phyloP scores from a whole-genome alignment of 2,888 invertebrate genomes.

The Cyrtodaria siliqua region DNA sequence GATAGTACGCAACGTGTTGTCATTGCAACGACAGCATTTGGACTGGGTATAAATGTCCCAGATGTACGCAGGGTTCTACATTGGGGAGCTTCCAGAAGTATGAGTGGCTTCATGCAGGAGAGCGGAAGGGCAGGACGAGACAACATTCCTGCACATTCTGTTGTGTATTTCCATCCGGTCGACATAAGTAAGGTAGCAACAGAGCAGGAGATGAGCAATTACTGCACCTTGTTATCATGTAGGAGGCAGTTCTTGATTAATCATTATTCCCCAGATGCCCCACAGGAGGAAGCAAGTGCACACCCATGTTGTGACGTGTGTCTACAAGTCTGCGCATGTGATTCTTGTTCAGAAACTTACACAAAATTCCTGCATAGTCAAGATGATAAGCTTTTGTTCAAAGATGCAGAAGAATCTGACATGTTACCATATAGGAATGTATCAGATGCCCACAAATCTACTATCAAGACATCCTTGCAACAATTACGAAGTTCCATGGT shows the following conservation, averaged over 20 bases:
- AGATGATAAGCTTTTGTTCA: neutral
- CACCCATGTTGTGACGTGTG: no score
- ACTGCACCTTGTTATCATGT: slow-evolving; percentile 3
- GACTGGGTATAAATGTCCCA: slow-evolving; percentile 27
- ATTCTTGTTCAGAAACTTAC: no score
- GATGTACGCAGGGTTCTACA: slow-evolving; percentile 17
- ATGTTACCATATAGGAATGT: no score
- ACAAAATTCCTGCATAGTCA: no score
- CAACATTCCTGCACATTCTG: neutral
- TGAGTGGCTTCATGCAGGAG: slow-evolving; percentile 25
- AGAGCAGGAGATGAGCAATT: slow-evolving; percentile 16
- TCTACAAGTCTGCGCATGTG: no score
- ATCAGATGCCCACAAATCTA: no score
- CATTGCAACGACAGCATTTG: slow-evolving; percentile 32
- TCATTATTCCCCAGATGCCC: no score
- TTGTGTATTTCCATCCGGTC: slow-evolving; percentile 16
- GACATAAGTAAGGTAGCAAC: slow-evolving; percentile 15
- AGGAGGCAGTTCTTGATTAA: no score
- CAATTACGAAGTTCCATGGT: neutral
- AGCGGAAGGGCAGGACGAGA: slow-evolving; percentile 25
- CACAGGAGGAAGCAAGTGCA: no score
- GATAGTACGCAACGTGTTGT: slow-evolving; percentile 22
- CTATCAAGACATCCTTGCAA: no score
- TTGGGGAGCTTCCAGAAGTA: slow-evolving; percentile 22
- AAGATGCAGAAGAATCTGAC: no score